phyloP scores from a whole-genome alignment of 2,113 vertebrate species.

The Pithys albifrons region DNA sequence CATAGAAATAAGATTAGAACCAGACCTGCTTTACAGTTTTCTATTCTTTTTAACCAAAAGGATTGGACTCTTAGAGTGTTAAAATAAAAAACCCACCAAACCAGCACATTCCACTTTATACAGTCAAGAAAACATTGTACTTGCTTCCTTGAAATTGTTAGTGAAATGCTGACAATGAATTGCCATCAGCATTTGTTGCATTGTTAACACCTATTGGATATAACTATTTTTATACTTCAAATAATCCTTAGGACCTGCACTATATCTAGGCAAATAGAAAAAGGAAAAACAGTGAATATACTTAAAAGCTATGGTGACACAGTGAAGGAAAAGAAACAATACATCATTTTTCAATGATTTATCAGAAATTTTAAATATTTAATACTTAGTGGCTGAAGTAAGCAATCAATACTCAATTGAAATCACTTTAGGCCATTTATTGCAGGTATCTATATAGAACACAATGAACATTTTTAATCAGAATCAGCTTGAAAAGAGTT shows the following conservation, averaged over 20 bases:
- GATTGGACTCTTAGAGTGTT: not conserved
- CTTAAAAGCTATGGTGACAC: not conserved
- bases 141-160: not conserved
- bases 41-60: not conserved
- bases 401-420: not conserved
- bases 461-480: not conserved
- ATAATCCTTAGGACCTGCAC: not conserved
- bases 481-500: not conserved
- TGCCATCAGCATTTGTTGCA: not conserved
- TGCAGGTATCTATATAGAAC: not conserved
- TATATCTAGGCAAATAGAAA: not conserved
- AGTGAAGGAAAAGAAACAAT: not conserved
- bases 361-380: not conserved
- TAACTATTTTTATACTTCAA: not conserved
- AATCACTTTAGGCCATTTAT: not conserved
- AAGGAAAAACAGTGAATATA: not conserved
- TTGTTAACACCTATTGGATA: not conserved
- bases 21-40: not conserved
- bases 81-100: not conserved
- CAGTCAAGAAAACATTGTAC: accelerated
- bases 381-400: not conserved
- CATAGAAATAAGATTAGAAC: not conserved
- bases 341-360: not conserved
- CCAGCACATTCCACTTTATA: not conserved
- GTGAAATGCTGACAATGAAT: not conserved